Percentiles rank a stretch among this genome's conserved stretches.
Conservation (phyloP, 2,888 invertebrate species). For the Acanthosepion pharaonis region DNA sequence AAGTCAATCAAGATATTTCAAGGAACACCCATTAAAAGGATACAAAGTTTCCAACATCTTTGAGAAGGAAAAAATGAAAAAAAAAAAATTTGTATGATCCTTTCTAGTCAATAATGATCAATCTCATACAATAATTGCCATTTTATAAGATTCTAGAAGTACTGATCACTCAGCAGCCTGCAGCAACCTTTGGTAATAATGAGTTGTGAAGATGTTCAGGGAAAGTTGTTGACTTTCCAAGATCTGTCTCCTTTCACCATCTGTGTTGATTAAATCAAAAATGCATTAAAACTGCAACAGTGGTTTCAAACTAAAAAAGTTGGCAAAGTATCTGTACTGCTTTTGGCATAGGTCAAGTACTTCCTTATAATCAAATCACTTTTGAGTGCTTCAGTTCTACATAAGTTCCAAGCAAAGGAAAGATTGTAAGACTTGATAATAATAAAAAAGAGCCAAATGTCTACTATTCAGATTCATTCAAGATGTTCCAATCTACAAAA, state of each 20-base stretch:
- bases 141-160: neutral
- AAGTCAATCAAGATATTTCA: neutral
- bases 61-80: neutral
- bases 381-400: constrained; percentile 11
- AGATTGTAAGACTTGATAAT: neutral
- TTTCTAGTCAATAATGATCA: neutral
- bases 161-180: neutral
- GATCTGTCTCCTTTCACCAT: neutral
- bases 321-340: neutral
- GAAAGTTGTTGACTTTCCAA: neutral
- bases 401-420: neutral
- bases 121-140: neutral
- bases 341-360: constrained; percentile 33
- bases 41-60: neutral
- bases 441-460: neutral
- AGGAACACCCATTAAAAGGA: neutral
- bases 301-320: neutral
- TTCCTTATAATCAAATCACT: neutral
- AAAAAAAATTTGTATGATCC: neutral
- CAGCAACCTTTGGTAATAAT: neutral
- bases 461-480: neutral
- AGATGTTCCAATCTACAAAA: neutral
- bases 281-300: neutral
- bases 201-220: neutral
- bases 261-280: neutral